Base-by-base conservation (phyloP, 2,797 vertebrate species). In the Spinibarbus caldwelli region DNA sequence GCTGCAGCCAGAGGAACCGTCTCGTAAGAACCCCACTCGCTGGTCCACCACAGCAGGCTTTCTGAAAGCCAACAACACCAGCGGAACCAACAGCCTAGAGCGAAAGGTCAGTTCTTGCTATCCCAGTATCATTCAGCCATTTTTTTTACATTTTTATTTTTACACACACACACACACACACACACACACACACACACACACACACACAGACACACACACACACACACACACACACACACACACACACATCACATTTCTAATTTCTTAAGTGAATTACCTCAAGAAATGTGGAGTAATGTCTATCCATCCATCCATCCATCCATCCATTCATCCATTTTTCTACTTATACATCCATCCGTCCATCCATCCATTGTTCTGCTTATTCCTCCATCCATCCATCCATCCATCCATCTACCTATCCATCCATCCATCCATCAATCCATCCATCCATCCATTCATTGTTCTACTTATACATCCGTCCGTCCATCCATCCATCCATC, bases 11-110 rank as follows among this genome's bases (percentile, higher is more conserved):
- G 97, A 98, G 72, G 97, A 98, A 80, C 97, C 97, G 1, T 98
- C 97, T 47, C 95, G 97, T 82, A 98, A 97, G 88, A 98, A 99
- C 88, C 97, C 97, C 9, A 91, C 95, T 1, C 96, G 97, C 86
- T 99, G 97, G 97, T 97, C 98, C 76, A 97, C 97, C 5, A 96
- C 97, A 2, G 94, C 96, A 3, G 96, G 97, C 75, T 96, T 97
- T 90, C 95, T 96, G 83, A 99, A 98, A 91, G 93, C 95, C 86
- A 96, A 93, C 86, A 86, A 88, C 82, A 91, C 83, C 87, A 64
- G 91, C 6, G 90, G 90, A n/a, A 89, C 91, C 12, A 93, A 94
- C 87, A 92, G 94, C 87, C 95, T 97, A 52, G 97, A 99, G 81
- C 94, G 94, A 91, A 98, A 98, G 97, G 98, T 99, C 94, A 89